Evolutionary conservation across 1,140 invertebrate species (phyloP).

Genomic region (Melipona quadrifasciata): DNA sequence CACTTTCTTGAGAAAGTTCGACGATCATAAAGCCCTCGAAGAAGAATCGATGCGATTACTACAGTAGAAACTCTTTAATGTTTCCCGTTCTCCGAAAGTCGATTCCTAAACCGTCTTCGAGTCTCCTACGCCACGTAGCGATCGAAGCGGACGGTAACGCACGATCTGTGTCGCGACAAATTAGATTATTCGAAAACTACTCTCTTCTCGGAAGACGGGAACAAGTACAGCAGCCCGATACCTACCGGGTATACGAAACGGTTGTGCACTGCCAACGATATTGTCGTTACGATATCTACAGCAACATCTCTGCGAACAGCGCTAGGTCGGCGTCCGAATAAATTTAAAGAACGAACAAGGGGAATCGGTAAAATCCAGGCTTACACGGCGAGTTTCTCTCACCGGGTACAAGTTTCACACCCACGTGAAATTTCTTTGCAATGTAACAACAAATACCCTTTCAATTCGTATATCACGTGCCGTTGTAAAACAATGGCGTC

Average conservation of each 20-base stretch:
- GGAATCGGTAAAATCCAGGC: neutral
- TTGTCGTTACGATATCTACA: conserved; percentile 11
- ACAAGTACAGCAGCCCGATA: neutral
- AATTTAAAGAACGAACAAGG: neutral
- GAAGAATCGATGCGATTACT: too few relatives aligned
- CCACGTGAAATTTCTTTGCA: neutral
- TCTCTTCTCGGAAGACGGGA: neutral
- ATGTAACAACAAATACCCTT: neutral
- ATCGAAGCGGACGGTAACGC: neutral
- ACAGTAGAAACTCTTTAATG: neutral
- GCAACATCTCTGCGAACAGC: conserved; percentile 1
- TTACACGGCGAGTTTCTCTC: neutral
- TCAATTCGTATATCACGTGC: too few relatives aligned
- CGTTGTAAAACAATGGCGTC: neutral
- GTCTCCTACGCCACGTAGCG: neutral
- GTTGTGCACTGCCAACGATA: neutral
- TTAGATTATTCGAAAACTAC: conserved; percentile 4
- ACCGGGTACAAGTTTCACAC: neutral
- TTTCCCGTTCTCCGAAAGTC: neutral
- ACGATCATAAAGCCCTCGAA: neutral
- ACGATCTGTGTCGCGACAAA: neutral
- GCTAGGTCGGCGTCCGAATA: neutral
- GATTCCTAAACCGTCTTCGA: neutral
- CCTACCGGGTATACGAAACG: neutral
- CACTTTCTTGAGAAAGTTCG: neutral